Evolutionary conservation across 2,113 vertebrate species (phyloP), one percentile per base, ranked within the genome.

Genomic region (Sylvilagus bachmani): DNA sequence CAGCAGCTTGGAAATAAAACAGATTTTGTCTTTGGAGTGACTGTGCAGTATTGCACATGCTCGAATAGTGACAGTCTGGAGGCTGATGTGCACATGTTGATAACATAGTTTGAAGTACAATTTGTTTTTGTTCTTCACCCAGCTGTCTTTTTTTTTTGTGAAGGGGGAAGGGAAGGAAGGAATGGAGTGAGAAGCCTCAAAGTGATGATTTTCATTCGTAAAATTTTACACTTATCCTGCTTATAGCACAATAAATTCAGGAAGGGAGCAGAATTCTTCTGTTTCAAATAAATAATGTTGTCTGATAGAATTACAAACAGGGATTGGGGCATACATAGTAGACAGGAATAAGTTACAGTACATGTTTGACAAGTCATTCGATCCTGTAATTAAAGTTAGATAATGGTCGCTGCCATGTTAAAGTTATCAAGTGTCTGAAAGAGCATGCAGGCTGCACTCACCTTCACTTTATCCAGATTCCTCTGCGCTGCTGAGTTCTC

Each of bases 361-460:
- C 97, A 96, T 98, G 97, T 98, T 97, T 97, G 96, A 97, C 98
- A 94, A 44, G 98, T 97, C 97, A 98, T 4, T 58, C 84, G 94
- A 98, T 98, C 87, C 92, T 96, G 89, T 98, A 98, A 98, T 98
- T 98, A 98, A 98, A 97, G 91, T 58, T 80, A 96, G 97, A 92
- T 97, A 97, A 96, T 97, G 92, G 93, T 81, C 92, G 81, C 3
- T 96, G 95, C 93, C 55, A 0, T 97, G 95, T 97, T 98, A 94
- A 95, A 96, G 93, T 95, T 96, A 96, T 98, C 27, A 24, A 90
- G 84, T 98, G 92, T 98, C 98, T 96, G 49, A 69, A 79, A 95
- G 93, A 71, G 31, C 91, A 95, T 90, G 62, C 38, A 29, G 51
- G 53, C 80, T 96, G 53, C 82, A 53, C 93, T 94, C 81, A 96